These are phyloP conservation scores for Zeuzera pyrina DNA, from an alignment of 2,888 invertebrate species.

Conservation along the genomic window DNA sequence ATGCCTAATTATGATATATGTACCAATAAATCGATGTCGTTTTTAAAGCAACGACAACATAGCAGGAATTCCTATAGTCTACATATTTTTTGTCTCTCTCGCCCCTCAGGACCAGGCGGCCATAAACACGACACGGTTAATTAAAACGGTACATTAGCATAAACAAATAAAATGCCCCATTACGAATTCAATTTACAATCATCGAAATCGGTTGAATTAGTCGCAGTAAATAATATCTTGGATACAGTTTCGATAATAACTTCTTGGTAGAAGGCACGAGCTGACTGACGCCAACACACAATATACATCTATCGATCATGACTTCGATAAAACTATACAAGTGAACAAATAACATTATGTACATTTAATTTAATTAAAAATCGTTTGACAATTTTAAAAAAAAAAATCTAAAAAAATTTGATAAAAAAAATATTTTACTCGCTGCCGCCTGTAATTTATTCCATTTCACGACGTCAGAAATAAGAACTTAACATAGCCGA, in stretches of 20 bases:
- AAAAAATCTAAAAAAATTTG: no score
- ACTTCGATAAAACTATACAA: no score
- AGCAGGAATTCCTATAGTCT: slow-evolving; percentile 41
- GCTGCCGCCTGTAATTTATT: no score
- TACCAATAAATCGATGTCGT: slow-evolving; percentile 48
- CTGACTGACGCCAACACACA: slow-evolving; percentile 4
- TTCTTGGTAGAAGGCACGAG: slow-evolving; percentile 18
- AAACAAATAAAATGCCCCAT: slow-evolving; percentile 72
- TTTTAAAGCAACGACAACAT: slow-evolving; percentile 27
- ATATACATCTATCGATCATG: no score
- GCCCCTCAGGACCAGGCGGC: slow-evolving; percentile 17
- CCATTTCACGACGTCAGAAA: no score
- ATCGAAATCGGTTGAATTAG: slow-evolving; percentile 65
- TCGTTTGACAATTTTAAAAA: no score
- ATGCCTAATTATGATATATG: slow-evolving; percentile 57
- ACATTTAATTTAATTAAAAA: no score
- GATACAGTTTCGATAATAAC: slow-evolving; percentile 47
- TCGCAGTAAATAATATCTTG: slow-evolving; percentile 67
- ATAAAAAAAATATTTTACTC: no score
- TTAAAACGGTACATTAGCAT: slow-evolving; percentile 69
- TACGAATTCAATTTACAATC: slow-evolving; percentile 72
- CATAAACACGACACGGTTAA: slow-evolving; percentile 46
- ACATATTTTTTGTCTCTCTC: slow-evolving; percentile 23
- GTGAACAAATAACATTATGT: no score
- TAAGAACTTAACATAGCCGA: no score